These are phyloP conservation scores for Squalus acanthias DNA, from an alignment of 2,797 vertebrate species.

Conservation along the genomic window DNA sequence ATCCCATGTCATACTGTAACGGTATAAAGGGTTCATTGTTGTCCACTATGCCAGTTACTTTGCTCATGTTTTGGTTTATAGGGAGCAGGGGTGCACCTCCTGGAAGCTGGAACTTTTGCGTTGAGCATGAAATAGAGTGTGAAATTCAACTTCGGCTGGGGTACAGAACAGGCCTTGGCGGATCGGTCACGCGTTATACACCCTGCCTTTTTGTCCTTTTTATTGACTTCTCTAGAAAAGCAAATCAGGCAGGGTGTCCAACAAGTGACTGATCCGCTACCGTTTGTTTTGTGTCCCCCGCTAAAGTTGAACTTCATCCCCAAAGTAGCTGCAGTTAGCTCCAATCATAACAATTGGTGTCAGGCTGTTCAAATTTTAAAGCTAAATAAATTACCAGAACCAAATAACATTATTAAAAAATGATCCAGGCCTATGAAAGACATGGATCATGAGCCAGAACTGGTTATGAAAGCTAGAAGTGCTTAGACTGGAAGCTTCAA, in stretches of 20 bases:
- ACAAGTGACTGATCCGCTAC: background rate
- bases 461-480: too few species aligned
- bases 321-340: too few species aligned
- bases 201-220: background rate
- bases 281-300: background rate
- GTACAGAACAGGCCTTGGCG: too few species aligned
- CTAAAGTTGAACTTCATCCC: background rate
- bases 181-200: too few species aligned
- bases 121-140: background rate
- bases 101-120: background rate
- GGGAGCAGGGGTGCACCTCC: background rate
- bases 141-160: background rate
- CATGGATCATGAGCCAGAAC: too few species aligned
- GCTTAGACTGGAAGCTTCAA: too few species aligned
- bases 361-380: too few species aligned
- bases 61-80: background rate
- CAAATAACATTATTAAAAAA: too few species aligned
- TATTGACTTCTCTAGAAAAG: too few species aligned
- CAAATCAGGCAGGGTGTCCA: too few species aligned
- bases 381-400: too few species aligned
- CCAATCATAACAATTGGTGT: background rate
- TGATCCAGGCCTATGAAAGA: too few species aligned
- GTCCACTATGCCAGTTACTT: background rate
- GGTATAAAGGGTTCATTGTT: background rate
- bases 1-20: background rate